Base-by-base conservation (phyloP, 2,113 vertebrate species). In the Phoenicopterus ruber region DNA sequence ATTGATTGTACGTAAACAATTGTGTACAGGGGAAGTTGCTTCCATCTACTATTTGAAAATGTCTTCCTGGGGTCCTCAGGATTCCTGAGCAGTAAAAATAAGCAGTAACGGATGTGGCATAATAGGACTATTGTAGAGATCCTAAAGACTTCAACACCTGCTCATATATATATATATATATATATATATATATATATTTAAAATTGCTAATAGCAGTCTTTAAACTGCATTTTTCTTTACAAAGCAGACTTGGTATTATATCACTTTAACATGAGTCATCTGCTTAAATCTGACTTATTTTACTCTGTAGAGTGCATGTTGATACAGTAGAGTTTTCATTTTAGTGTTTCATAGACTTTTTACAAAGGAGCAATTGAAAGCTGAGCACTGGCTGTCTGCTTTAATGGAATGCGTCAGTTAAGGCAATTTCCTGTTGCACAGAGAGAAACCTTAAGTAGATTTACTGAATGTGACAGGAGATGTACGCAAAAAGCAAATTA, bases 391-490 rank as follows among this genome's bases (percentile, higher is more conserved):
- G 49, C 82, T 94, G 92, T 62, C 81, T 97, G 55, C 87, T 95
- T 77, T 96, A 96, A 97, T 91, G 90, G 91, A 94, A 95, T 70
- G 81, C 31, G 5, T 95, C 93, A 89, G 93, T 96, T 96, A 95
- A 93, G 80, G 95, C 96, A 96, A 89, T 96, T 97, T 97, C 96
- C 96, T 97, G 88, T 96, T 92, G 83, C 76, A 90, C 2, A 3
- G 83, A 81, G 92, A 92, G 94, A 97, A 97, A 93, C 90, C 79
- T 93, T 91, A 96, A 97, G 97, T 92, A 96, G 96, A 96, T 94
- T 95, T 93, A 81, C 91, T 92, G 89, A 92, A 90, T 95, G 94
- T 96, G 95, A 96, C 88, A 92, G 89, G 79, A 91, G 89, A 93
- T 3, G 11, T 92, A 93, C 2, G 13, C 91, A 93, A 96, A 96